A percentile compares a stretch with the other conserved stretches of the same genome.
These are phyloP conservation scores for Micropterix aruncella DNA, from an alignment of 2,888 invertebrate species.

Conservation along the genomic window DNA sequence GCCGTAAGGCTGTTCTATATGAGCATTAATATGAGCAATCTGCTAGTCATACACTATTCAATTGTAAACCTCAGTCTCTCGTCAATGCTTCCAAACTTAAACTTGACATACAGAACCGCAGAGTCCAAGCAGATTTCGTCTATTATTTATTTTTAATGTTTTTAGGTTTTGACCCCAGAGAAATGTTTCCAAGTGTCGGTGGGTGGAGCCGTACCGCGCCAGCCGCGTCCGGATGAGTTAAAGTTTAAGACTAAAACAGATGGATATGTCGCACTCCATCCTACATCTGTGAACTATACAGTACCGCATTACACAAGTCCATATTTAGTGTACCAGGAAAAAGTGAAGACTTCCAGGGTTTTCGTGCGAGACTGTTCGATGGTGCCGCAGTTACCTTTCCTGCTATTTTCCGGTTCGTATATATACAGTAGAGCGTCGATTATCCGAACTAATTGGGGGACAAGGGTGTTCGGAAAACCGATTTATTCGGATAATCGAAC, in stretches of 20 bases:
- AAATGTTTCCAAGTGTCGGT: slow-evolving; percentile 61
- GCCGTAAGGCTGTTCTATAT: too few species aligned
- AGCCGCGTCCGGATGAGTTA: slow-evolving; percentile 54
- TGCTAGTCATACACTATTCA: too few species aligned
- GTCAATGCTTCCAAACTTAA: too few species aligned
- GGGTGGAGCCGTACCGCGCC: slow-evolving; percentile 59
- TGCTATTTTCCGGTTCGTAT: slow-evolving; percentile 50
- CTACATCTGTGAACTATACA: slow-evolving; percentile 59
- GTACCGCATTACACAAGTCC: slow-evolving; percentile 55
- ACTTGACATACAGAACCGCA: too few species aligned
- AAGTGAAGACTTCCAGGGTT: slow-evolving; percentile 65
- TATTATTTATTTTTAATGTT: too few species aligned
- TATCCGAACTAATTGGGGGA: too few species aligned
- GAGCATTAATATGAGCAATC: too few species aligned
- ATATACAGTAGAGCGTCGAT: too few species aligned
- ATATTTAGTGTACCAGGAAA: slow-evolving; percentile 70
- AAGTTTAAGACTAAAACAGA: slow-evolving; percentile 62
- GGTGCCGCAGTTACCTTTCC: slow-evolving; percentile 60
- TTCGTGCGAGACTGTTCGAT: slow-evolving; percentile 71
- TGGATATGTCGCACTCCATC: slow-evolving; percentile 60
- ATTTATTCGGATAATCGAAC: too few species aligned
- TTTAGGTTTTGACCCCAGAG: slow-evolving; percentile 61
- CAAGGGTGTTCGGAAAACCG: too few species aligned
- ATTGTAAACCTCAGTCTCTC: too few species aligned
- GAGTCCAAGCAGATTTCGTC: too few species aligned